Base-by-base conservation (phyloP, 2,797 vertebrate species). In the Emys orbicularis region DNA sequence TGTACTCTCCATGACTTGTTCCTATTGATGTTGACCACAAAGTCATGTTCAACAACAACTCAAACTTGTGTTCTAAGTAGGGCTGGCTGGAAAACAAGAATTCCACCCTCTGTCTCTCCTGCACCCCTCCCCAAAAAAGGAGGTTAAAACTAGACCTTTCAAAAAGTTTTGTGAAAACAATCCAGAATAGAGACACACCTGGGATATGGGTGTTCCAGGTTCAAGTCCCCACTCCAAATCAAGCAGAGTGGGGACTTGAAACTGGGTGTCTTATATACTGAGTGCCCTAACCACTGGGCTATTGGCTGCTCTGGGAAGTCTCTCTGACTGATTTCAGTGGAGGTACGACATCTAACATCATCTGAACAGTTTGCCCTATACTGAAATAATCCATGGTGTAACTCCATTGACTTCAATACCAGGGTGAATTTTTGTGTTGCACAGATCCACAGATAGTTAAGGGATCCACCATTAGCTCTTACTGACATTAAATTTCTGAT, bases 401-500 rank as follows among this genome's bases (percentile, higher is more conserved):
- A 13, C 12, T 37, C 25, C 44, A 79, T 57, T 0, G 0, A 72
- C 10, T 68, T 87, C 44, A 31, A 13, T 44, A 68, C 13, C 7
- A 0, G 0, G 5, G 10, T 23, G 18, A 82, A 49, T 77, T 31
- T 79, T 87, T 44, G 52, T 15, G 37, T 52, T 54, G 27, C 3
- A 34, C 52, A 83, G 76, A 68, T 12, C 31, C 65, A 83, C 34
- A 83, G 61, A 61, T 72, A 85, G 49, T 37, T 23, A 4, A 4
- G 7, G 0, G 2, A 61, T 19, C 10, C 9, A 53, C 49, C 79
- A 82, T 57, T 31, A 89, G 84, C n/a, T 81, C 74, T 77, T 57
- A 72, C 37, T 72, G 5, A 41, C 68, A 41, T 61, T 31, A 84
- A 54, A 27, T 3, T 44, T 8, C 15, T 0, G 0, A 31, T 31